phyloP scores from a whole-genome alignment of 2,888 invertebrate genomes.

The Dryococelus australis region DNA sequence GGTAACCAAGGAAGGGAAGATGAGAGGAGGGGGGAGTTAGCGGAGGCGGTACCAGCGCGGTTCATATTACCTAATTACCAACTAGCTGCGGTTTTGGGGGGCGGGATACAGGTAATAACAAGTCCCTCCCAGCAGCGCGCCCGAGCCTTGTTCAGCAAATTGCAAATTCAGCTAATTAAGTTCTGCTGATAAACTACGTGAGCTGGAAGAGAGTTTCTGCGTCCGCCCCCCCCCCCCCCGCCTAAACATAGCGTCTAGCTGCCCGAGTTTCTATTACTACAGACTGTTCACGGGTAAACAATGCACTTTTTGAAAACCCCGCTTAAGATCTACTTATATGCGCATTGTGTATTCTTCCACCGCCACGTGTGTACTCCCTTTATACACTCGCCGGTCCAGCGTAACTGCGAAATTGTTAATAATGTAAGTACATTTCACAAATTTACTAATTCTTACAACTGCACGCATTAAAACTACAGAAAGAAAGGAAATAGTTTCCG shows the following conservation, averaged over 20 bases:
- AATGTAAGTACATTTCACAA: no score
- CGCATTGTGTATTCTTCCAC: no score
- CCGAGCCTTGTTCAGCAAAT: conserved; percentile 9
- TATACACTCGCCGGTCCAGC: no score
- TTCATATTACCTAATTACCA: conserved; percentile 16
- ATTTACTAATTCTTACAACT: no score
- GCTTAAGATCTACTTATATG: no score
- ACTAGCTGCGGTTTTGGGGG: neutral
- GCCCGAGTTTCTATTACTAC: neutral
- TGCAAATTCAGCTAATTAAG: conserved; percentile 10
- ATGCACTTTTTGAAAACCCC: no score
- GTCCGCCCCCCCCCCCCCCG: no score
- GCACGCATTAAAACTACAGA: no score
- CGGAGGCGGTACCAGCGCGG: neutral
- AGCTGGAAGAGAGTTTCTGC: neutral
- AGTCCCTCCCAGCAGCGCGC: neutral
- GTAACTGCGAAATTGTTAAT: no score
- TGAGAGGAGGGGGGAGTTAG: neutral
- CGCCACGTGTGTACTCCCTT: no score
- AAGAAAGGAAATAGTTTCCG: no score
- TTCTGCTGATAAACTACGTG: conserved; percentile 16
- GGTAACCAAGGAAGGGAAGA: neutral
- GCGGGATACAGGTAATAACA: neutral
- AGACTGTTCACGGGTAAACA: no score
- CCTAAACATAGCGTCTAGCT: neutral